Evolutionary conservation across 2,113 vertebrate genomes (phyloP).

Genomic region (Centrocercus urophasianus): DNA sequence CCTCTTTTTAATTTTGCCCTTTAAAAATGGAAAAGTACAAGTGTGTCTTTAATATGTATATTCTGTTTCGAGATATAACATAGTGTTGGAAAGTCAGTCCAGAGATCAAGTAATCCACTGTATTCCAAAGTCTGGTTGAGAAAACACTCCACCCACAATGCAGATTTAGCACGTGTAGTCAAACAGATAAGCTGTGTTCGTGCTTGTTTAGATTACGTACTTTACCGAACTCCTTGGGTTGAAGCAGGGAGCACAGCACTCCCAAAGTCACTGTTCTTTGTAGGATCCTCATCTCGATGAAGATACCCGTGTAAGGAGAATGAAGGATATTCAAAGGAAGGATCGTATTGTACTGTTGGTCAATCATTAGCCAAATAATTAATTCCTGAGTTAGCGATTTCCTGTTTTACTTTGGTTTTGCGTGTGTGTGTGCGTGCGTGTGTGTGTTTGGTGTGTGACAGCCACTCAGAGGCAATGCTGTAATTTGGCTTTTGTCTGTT

Average conservation of each 20-base stretch:
- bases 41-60: constrained; percentile 67
- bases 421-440: background rate
- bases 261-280: constrained; percentile 7
- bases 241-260: constrained; percentile 24
- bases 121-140: constrained; percentile 55
- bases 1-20: constrained; percentile 66
- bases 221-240: constrained; percentile 27
- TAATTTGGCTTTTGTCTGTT: constrained; percentile 43
- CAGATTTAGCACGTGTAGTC: constrained; percentile 28
- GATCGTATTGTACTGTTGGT: constrained; percentile 13
- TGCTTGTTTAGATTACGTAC: background rate
- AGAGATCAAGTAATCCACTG: constrained; percentile 45
- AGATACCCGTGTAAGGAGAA: constrained; percentile 12
- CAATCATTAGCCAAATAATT: constrained; percentile 3
- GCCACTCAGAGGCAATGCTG: constrained; percentile 51
- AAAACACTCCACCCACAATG: constrained; percentile 61
- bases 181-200: constrained; percentile 47
- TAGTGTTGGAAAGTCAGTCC: constrained; percentile 65
- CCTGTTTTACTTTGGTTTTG: background rate
- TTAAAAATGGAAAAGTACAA: constrained; percentile 58
- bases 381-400: constrained; percentile 35
- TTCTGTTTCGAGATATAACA: constrained; percentile 68
- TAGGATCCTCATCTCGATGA: constrained; percentile 36
- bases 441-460: background rate
- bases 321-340: constrained; percentile 56